phyloP scores from a whole-genome alignment of 1,140 invertebrate genomes.

The Eriocheir sinensis region DNA sequence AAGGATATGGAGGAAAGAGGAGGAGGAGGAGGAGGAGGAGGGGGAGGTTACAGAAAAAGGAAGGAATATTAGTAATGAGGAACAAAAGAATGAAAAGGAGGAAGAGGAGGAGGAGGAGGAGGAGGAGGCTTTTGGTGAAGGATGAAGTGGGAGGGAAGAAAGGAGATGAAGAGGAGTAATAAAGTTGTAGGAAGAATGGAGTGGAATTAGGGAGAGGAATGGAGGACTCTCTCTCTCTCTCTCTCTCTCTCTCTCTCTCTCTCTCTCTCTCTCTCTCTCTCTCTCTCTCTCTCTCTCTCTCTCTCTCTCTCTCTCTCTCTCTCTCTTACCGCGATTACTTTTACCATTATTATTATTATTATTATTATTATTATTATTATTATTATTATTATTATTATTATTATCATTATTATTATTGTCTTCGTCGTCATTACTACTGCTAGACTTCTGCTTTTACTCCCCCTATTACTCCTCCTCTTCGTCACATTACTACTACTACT shows the following conservation, averaged over 20 bases:
- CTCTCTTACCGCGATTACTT: background rate
- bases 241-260: slow-evolving; percentile 47
- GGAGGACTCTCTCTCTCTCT: background rate
- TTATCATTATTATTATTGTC: too few species aligned
- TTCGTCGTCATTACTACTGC: too few species aligned
- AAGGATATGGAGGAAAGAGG: too few species aligned
- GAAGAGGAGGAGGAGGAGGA: background rate
- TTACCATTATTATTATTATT: background rate
- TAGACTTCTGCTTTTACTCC: too few species aligned
- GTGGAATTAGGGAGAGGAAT: background rate
- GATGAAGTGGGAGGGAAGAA: too few species aligned
- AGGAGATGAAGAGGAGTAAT: background rate
- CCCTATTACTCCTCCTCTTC: too few species aligned
- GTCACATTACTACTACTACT: too few species aligned
- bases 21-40: background rate
- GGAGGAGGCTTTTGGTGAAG: background rate
- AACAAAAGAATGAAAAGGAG: too few species aligned
- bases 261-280: slow-evolving; percentile 43
- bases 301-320: background rate
- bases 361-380: background rate
- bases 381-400: too few species aligned
- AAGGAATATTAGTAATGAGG: too few species aligned
- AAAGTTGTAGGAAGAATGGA: background rate
- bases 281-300: slow-evolving; percentile 46
- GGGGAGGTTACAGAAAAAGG: background rate